Conservation (phyloP, 2,113 vertebrate species). For the Eolophus roseicapilla region DNA sequence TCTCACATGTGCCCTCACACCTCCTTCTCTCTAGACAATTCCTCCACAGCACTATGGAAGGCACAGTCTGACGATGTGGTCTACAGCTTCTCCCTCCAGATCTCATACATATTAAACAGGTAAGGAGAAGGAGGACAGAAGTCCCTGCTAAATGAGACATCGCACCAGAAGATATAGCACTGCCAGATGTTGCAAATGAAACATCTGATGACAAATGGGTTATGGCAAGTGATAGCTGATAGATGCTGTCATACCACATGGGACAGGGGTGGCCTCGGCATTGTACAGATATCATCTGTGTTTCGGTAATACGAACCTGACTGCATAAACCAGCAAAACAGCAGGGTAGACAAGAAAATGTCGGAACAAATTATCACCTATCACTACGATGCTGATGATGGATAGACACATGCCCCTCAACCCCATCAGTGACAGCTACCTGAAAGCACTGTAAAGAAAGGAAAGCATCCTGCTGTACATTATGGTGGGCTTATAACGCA, state of each 20-base stretch:
- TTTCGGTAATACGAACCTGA: background rate
- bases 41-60: background rate
- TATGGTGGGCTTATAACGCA: fast-evolving
- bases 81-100: background rate
- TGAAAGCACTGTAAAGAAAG: background rate
- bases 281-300: background rate
- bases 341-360: background rate
- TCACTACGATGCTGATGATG: fast-evolving
- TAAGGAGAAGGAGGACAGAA: background rate
- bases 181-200: background rate
- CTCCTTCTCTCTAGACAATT: background rate
- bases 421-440: background rate
- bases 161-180: background rate
- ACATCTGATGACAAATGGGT: background rate
- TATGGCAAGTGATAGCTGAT: fast-evolving
- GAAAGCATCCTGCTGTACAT: fast-evolving
- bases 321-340: background rate
- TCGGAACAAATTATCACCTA: fast-evolving
- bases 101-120: background rate
- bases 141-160: background rate
- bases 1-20: background rate
- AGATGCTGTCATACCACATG: fast-evolving
- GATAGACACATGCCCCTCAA: fast-evolving
- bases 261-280: fast-evolving
- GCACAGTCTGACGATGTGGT: background rate